Base-by-base conservation (phyloP, 2,888 invertebrate genomes). In the Pristionchus arcanus region DNA sequence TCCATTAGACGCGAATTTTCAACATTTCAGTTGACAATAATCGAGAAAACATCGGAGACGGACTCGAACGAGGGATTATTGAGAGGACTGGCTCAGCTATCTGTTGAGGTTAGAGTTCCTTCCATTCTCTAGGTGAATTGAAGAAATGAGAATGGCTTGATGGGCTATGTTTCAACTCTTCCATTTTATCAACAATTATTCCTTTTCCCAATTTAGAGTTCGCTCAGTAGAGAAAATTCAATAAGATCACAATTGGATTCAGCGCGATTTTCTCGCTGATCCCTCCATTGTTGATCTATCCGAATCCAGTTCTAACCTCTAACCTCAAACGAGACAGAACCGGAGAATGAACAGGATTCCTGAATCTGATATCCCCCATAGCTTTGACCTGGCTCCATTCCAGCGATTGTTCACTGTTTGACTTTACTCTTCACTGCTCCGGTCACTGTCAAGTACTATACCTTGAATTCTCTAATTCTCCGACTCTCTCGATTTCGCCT, bases 31-130 rank as follows among this genome's bases (percentile, higher is more conserved):
- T 31, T 88, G 5, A 71, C 77, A 15, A 42, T 88, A 4, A 74
- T 88, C 37, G 88, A 74, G 77, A 77, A 71, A n/a, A 15, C 55
- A 0, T 74, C 71, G 31, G 55, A 55, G 84, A 59, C 84, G 21
- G 71, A 42, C 15, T n/a, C 88, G 31, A 53, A 88, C 13, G 88
- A 71, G 77, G 88, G 88, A 25, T 31, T 88, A 34, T 77, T 88
- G 16, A 11, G 59, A 9, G 88, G 88, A 9, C 59, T 88, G 7
- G 88, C 88, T 9, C 88, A 88, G 31, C 88, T 88, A 7, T 84
- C 84, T 0, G 84, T 59, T 25, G 84, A 81, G 34, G 81, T 81
- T 16, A 34, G 74, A 49, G 9, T 49, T 49, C 9, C n/a, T n/a
- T 9, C 42, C 11, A 3, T 49, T 49, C 13, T 49, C 11, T 49